A percentile compares a stretch with the other conserved stretches of the same genome.
phyloP scores from a whole-genome alignment of 2,113 vertebrate genomes.

The Serilophus lunatus region DNA sequence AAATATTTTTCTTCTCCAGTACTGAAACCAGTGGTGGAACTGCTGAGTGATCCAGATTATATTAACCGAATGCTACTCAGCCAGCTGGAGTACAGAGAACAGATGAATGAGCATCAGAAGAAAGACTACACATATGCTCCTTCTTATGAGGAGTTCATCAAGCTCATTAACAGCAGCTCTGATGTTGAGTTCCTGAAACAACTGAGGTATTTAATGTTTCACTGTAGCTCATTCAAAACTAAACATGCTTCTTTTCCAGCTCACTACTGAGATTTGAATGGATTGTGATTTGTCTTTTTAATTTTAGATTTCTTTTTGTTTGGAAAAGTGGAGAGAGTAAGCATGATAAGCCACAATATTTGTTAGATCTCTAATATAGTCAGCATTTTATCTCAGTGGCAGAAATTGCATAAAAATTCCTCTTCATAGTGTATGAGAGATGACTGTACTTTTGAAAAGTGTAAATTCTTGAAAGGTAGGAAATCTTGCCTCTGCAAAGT shows the following conservation, averaged over 20 bases:
- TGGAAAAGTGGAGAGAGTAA: neutral
- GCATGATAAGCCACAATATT: neutral
- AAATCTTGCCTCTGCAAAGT: neutral
- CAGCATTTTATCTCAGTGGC: neutral
- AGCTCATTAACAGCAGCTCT: constrained; percentile 91
- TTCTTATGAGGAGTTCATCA: constrained; percentile 98
- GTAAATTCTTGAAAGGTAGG: neutral
- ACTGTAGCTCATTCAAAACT: neutral
- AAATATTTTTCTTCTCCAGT: constrained; percentile 74
- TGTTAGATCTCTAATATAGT: neutral
- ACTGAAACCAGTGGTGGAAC: constrained; percentile 90
- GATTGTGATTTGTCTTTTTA: neutral
- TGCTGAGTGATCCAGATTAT: constrained; percentile 94
- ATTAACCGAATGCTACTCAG: constrained; percentile 93
- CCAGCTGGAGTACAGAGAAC: constrained; percentile 93
- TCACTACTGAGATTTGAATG: neutral
- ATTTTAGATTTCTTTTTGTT: neutral
- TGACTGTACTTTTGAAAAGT: neutral
- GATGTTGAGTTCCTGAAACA: constrained; percentile 97
- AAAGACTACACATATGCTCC: constrained; percentile 96
- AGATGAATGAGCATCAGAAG: constrained; percentile 92
- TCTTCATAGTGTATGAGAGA: neutral
- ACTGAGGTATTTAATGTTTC: constrained; percentile 82
- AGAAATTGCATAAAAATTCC: neutral
- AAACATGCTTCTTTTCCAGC: neutral